These are phyloP conservation scores for Heterodera carotae DNA, from an alignment of 1,140 invertebrate genomes.

Conservation along the genomic window DNA sequence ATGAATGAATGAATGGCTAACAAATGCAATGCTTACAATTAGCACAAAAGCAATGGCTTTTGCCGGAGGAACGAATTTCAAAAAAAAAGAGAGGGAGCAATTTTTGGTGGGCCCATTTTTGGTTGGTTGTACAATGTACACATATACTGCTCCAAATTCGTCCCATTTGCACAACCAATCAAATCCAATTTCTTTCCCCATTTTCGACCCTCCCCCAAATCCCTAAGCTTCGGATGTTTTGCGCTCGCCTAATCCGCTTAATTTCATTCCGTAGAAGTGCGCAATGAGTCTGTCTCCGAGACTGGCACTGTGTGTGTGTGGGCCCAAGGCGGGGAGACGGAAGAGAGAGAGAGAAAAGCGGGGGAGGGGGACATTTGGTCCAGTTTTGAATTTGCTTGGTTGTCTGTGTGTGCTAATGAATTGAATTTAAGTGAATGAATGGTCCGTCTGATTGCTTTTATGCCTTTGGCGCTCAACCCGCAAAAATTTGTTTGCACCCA, in stretches of 20 bases:
- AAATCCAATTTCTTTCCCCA: neutral
- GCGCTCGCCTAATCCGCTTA: slow-evolving; percentile 15
- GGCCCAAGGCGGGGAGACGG: neutral
- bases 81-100: no score
- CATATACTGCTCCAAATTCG: neutral
- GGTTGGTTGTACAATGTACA: neutral
- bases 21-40: neutral
- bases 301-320: neutral
- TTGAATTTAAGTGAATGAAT: neutral
- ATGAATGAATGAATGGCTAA: neutral
- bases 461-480: neutral
- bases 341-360: neutral
- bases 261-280: neutral
- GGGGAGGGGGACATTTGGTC: no score
- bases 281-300: neutral
- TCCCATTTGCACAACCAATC: neutral
- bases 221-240: slow-evolving; percentile 4
- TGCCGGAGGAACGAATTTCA: neutral
- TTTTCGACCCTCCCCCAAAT: neutral
- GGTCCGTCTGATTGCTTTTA: slow-evolving; percentile 3
- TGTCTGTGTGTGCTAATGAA: neutral
- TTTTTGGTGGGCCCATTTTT: neutral
- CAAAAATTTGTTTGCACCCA: neutral
- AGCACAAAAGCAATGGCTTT: neutral
- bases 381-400: neutral